These are phyloP conservation scores for Eudasyphora cyanicolor DNA, from an alignment of 2,888 invertebrate genomes.

Conservation along the genomic window DNA sequence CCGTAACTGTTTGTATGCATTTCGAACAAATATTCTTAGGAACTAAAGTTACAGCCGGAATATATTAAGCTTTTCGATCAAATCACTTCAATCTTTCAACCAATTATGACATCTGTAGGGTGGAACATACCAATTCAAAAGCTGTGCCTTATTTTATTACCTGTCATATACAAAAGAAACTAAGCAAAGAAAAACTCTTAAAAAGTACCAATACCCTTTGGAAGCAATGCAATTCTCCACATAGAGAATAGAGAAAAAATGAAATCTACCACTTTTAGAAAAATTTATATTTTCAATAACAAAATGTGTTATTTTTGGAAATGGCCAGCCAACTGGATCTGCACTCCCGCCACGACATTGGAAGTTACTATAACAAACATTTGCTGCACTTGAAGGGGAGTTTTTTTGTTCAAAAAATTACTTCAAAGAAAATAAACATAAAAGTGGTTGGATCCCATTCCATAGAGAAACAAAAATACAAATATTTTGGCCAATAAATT, in stretches of 20 bases:
- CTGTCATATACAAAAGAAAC: neutral
- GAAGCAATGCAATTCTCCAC: neutral
- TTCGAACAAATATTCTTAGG: neutral
- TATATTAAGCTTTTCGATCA: no score
- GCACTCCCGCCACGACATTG: neutral
- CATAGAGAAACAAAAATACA: constrained; percentile 36
- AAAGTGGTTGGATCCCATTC: neutral
- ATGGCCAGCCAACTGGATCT: neutral
- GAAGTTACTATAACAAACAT: neutral
- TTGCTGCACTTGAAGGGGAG: neutral
- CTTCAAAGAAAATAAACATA: neutral
- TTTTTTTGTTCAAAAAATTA: neutral
- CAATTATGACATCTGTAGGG: neutral
- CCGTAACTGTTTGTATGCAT: no score
- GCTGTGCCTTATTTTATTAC: constrained; percentile 14
- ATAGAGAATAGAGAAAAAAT: neutral
- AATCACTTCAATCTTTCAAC: no score
- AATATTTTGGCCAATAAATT: constrained; percentile 32
- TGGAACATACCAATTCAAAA: neutral
- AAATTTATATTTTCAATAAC: constrained; percentile 25
- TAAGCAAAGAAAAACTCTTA: neutral
- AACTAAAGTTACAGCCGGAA: no score
- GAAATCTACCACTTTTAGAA: neutral
- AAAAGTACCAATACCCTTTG: neutral
- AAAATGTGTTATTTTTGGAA: neutral